Evolutionary conservation across 2,113 vertebrate genomes (phyloP).

Genomic region (Mesocricetus auratus): DNA sequence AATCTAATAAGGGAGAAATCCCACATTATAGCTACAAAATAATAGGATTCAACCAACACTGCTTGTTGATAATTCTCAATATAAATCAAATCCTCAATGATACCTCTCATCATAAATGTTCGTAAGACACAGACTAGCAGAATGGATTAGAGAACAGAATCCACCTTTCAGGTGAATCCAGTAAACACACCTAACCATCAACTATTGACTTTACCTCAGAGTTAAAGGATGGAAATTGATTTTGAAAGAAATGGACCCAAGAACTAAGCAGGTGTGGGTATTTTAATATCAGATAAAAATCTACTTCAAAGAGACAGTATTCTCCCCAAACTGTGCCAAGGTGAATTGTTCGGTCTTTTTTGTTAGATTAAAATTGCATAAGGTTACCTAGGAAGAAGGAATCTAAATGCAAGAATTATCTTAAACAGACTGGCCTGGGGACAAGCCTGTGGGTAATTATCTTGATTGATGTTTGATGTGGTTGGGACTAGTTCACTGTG

Average conservation of each 20-base stretch:
- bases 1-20: not conserved
- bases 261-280: not conserved
- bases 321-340: not conserved
- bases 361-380: not conserved
- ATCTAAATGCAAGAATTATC: not conserved
- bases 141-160: not conserved
- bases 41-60: not conserved
- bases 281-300: not conserved
- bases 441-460: not conserved
- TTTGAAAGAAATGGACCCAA: not conserved
- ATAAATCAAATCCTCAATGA: not conserved
- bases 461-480: not conserved
- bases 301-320: not conserved
- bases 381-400: not conserved
- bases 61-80: not conserved
- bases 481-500: not conserved
- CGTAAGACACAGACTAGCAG: not conserved
- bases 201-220: rapidly evolving
- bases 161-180: not conserved
- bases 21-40: not conserved
- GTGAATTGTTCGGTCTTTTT: not conserved
- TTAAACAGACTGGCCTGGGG: not conserved
- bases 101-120: not conserved
- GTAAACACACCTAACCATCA: not conserved
- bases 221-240: not conserved